A percentile compares a stretch with the other conserved stretches of the same genome.
phyloP scores from a whole-genome alignment of 2,797 vertebrate genomes.

The Paedocypris micromegethes region DNA sequence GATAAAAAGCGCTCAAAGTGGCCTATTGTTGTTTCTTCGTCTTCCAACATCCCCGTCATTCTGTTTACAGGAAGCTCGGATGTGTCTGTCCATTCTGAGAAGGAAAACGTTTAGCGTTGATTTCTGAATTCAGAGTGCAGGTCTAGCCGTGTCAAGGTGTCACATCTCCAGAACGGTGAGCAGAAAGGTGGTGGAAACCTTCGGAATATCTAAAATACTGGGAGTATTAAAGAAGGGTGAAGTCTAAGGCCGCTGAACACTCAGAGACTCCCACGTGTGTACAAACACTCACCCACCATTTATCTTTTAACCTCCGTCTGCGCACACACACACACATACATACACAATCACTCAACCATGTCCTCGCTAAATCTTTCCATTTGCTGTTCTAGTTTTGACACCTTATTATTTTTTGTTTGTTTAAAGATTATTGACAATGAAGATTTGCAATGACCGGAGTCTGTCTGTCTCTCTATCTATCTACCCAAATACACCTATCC shows the following conservation, averaged over 20 bases:
- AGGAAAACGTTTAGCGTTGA: constrained; percentile 14
- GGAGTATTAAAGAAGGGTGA: constrained; percentile 27
- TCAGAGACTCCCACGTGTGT: too few species aligned
- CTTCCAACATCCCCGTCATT: neutral
- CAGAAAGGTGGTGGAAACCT: constrained; percentile 38
- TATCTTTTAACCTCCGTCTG: too few species aligned
- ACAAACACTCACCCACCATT: neutral
- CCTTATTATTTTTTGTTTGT: too few species aligned
- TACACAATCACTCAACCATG: too few species aligned
- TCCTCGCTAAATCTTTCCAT: too few species aligned
- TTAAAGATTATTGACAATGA: too few species aligned
- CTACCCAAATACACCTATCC: too few species aligned
- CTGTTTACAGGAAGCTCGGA: constrained; percentile 11
- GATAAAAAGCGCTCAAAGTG: constrained; percentile 18
- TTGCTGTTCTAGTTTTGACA: too few species aligned
- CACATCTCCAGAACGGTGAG: constrained; percentile 30
- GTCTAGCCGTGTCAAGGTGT: constrained; percentile 48
- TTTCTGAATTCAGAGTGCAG: constrained; percentile 41
- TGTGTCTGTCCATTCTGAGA: constrained; percentile 7
- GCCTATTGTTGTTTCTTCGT: constrained; percentile 11
- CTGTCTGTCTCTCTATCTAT: too few species aligned
- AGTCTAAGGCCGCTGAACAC: constrained; percentile 4
- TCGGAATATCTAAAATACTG: constrained; percentile 44
- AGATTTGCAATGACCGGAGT: too few species aligned
- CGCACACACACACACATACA: too few species aligned